Evolutionary conservation across 2,113 vertebrate species (phyloP), one percentile per base, ranked within the genome.

Genomic region (Coreoperca whiteheadi): DNA sequence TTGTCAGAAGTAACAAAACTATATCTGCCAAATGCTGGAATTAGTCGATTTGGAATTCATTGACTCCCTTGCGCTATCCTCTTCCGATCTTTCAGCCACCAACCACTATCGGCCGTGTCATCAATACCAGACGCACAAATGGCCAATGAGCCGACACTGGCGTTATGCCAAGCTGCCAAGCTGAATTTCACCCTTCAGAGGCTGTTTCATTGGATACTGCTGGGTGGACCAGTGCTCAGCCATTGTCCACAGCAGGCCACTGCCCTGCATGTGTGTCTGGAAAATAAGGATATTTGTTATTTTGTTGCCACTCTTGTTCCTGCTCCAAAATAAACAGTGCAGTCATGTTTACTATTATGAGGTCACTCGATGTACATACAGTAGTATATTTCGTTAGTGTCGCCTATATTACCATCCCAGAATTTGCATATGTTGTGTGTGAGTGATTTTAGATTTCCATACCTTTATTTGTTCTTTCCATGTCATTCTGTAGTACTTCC

Each of bases 401-500:
- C 50, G 18, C 15, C 14, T 41, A 7, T 20, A n/a, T n/a, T 65
- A 25, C 23, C 64, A 16, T 37, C 18, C 4, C 25, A 65, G 41
- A 54, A 34, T 64, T 53, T 74, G 5, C 20, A 54, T 9, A 14
- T 64, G n/a, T 28, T 16, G 20, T 51, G 14, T 79, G 68, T 83
- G 39, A 72, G 28, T 77, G 23, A 57, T 1, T 1, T 73, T 2
- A 71, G 14, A 0, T 59, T 2, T 37, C 34, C 10, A 39, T 2
- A 8, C 11, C 0, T n/a, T 70, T 25, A 20, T 81, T 59, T 51
- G 2, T 15, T 71, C 25, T 77, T 57, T 90, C 51, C 50, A 16
- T 77, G 77, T 68, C 30, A 30, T 91, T 71, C 78, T 94, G 1
- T 87, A 99, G 98, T 99, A 99, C 93, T 99, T 99, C 94, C 96